These are phyloP conservation scores for Chouioia cunea DNA, from an alignment of 2,888 invertebrate species.

Conservation along the genomic window DNA sequence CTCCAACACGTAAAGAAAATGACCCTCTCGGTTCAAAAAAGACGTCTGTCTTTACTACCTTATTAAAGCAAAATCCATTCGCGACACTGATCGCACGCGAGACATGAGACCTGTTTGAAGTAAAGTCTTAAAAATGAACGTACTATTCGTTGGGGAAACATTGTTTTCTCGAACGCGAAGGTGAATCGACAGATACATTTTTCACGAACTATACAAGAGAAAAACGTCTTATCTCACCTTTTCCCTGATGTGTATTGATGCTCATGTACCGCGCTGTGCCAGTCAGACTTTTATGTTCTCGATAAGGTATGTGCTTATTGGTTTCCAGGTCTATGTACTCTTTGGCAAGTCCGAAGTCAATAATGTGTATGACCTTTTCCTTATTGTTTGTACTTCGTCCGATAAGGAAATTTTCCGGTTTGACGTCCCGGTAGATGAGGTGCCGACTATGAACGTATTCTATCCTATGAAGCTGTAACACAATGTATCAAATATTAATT, in stretches of 20 bases:
- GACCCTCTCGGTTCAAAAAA: no score
- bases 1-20: no score
- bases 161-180: no score
- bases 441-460: constrained; percentile 99
- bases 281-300: constrained; percentile 99
- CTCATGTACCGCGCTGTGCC: constrained; percentile 99
- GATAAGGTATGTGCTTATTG: constrained; percentile 99
- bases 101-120: no score
- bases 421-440: constrained; percentile 99
- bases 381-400: constrained; percentile 97
- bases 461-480: constrained; percentile 91
- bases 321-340: constrained; percentile 99
- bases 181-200: no score
- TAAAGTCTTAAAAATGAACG: no score
- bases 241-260: constrained; percentile 99
- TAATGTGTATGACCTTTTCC: constrained; percentile 99
- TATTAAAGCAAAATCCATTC: background rate
- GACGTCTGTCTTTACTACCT: background rate
- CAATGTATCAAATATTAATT: constrained; percentile 1
- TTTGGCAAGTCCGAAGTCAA: constrained; percentile 99
- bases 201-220: background rate
- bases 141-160: no score
- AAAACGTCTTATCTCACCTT: constrained; percentile 74
- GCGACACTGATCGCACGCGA: no score
- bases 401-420: constrained; percentile 99